Conservation (phyloP, 2,888 invertebrate species). For the Dasysyrphus albostriatus region DNA sequence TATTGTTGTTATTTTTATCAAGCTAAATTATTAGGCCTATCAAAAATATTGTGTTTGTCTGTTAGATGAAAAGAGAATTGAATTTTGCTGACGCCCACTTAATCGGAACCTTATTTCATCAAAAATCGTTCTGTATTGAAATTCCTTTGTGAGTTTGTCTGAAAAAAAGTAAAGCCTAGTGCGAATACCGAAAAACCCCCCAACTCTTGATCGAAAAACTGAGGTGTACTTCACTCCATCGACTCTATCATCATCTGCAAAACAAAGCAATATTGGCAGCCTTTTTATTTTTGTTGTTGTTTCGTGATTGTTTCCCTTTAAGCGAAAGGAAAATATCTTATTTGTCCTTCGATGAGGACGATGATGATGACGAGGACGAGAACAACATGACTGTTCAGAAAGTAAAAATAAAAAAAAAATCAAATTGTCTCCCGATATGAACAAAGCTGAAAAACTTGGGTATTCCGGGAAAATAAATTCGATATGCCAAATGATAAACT, state of each 20-base stretch:
- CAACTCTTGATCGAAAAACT: background rate
- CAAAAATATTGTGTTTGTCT: slow-evolving; percentile 8
- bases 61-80: slow-evolving; percentile 12
- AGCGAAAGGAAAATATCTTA: slow-evolving; percentile 20
- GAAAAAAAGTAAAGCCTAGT: background rate
- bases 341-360: slow-evolving; percentile 28
- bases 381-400: slow-evolving; percentile 32
- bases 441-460: slow-evolving; percentile 5
- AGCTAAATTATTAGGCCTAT: slow-evolving; percentile 9
- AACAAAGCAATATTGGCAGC: slow-evolving; percentile 1
- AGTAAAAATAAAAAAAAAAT: slow-evolving; percentile 54
- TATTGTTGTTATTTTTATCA: slow-evolving; percentile 2
- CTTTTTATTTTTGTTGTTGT: slow-evolving; percentile 31
- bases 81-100: slow-evolving; percentile 51
- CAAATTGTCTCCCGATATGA: slow-evolving; percentile 48
- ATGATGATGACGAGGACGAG: background rate
- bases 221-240: background rate
- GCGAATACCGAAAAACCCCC: background rate
- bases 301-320: slow-evolving; percentile 25
- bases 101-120: slow-evolving; percentile 53
- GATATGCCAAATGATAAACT: slow-evolving; percentile 67
- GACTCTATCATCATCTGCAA: slow-evolving; percentile 6
- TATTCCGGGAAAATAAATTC: slow-evolving; percentile 63
- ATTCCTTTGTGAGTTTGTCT: slow-evolving; percentile 22
- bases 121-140: slow-evolving; percentile 53